These are phyloP conservation scores for Montipora efflorescens DNA, from an alignment of 64 coral and sea anemone genomes.

Conservation along the genomic window DNA sequence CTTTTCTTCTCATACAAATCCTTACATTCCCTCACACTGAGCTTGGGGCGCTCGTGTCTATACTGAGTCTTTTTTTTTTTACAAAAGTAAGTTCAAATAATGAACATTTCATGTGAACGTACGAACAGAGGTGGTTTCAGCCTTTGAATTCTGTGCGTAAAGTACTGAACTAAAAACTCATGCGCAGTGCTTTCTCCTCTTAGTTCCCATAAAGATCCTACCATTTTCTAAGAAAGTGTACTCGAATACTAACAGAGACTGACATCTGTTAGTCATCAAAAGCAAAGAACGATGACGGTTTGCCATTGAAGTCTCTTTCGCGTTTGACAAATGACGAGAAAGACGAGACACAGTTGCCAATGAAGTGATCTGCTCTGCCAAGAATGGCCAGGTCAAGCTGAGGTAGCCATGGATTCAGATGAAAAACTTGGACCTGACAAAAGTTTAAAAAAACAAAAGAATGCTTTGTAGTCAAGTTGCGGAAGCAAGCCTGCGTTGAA, in stretches of 20 bases:
- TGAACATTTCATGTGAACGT: too few species aligned
- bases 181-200: too few species aligned
- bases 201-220: too few species aligned
- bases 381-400: conserved; percentile 87
- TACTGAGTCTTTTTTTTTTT: too few species aligned
- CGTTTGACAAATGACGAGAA: conserved; percentile 90
- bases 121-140: too few species aligned
- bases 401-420: conserved; percentile 81
- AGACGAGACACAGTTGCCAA: conserved; percentile 91
- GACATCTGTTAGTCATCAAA: conserved; percentile 39
- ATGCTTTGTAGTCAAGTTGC: not conserved
- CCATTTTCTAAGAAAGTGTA: too few species aligned
- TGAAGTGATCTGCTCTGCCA: conserved; percentile 85
- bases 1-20: too few species aligned
- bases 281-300: conserved; percentile 81
- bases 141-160: too few species aligned
- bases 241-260: not conserved
- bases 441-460: not conserved
- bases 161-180: too few species aligned
- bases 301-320: conserved; percentile 77
- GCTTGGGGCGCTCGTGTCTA: too few species aligned
- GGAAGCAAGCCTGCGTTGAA: not conserved
- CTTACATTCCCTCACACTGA: too few species aligned
- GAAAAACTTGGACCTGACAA: conserved; percentile 72
- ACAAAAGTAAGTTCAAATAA: too few species aligned